Evolutionary conservation across 2,888 invertebrate species (phyloP).

Genomic region (Oasisia sp.): DNA sequence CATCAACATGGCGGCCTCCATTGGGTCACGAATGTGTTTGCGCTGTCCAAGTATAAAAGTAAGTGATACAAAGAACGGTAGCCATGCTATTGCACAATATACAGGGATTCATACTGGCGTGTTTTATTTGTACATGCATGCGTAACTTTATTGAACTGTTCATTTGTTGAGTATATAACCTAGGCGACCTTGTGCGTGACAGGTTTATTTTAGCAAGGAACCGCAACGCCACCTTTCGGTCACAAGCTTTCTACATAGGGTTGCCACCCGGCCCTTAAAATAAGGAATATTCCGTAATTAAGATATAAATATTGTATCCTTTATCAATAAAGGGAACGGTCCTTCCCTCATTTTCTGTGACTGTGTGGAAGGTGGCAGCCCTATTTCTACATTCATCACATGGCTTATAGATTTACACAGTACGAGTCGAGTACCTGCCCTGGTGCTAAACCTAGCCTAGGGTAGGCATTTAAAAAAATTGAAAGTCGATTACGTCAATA

Average conservation of each 20-base stretch:
- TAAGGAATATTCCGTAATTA: too few relatives aligned
- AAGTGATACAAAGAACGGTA: background rate
- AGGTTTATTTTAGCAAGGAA: background rate
- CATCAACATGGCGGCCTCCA: slow-evolving; percentile 11
- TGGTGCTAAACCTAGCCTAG: too few relatives aligned
- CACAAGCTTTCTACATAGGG: background rate
- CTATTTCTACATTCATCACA: too few relatives aligned
- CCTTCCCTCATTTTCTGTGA: too few relatives aligned
- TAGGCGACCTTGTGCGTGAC: background rate
- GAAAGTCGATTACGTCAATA: too few relatives aligned
- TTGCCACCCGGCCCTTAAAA: too few relatives aligned
- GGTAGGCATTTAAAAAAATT: too few relatives aligned
- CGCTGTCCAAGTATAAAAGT: slow-evolving; percentile 5
- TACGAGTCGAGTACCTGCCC: too few relatives aligned
- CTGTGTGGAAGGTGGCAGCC: too few relatives aligned
- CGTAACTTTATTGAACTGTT: background rate
- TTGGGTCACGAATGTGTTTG: slow-evolving; percentile 13
- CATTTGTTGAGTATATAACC: background rate
- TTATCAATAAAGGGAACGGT: too few relatives aligned
- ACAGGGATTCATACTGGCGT: background rate
- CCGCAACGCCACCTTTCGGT: background rate
- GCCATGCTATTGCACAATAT: background rate
- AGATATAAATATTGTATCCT: too few relatives aligned
- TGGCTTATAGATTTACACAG: too few relatives aligned
- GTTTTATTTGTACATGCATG: background rate